These are phyloP conservation scores for Melanchra persicariae DNA, from an alignment of 2,888 invertebrate genomes.

Conservation along the genomic window DNA sequence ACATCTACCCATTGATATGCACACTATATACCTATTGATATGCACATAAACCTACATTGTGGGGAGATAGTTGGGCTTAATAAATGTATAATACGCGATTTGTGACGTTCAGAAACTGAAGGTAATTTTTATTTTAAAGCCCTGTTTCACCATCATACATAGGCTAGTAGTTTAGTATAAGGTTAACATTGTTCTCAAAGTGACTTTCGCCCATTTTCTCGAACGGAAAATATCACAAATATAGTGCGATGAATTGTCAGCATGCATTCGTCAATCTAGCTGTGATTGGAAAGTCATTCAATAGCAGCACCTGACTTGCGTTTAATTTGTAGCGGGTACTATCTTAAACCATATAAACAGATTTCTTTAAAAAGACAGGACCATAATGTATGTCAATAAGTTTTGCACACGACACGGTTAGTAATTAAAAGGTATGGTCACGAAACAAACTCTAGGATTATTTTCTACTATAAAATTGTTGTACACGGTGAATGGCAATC, in stretches of 20 bases:
- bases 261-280: too few relatives aligned
- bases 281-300: too few relatives aligned
- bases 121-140: too few relatives aligned
- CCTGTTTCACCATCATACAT: too few relatives aligned
- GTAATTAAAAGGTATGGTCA: background rate
- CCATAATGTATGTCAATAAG: constrained; percentile 1
- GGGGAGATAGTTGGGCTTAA: background rate
- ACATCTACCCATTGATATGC: constrained; percentile 4
- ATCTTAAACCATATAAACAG: background rate
- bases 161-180: too few relatives aligned
- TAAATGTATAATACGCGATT: background rate
- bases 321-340: too few relatives aligned
- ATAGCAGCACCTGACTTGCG: too few relatives aligned
- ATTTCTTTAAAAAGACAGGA: background rate
- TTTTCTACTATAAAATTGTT: constrained; percentile 13
- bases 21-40: constrained; percentile 11
- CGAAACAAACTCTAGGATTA: background rate
- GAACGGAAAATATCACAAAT: too few relatives aligned
- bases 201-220: too few relatives aligned
- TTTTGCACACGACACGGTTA: constrained; percentile 1
- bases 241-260: too few relatives aligned
- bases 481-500: constrained; percentile 5
- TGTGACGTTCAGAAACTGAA: constrained; percentile 22
- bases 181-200: too few relatives aligned
- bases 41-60: background rate